Conservation (phyloP, 1,140 invertebrate genomes). For the Theocolax elegans region DNA sequence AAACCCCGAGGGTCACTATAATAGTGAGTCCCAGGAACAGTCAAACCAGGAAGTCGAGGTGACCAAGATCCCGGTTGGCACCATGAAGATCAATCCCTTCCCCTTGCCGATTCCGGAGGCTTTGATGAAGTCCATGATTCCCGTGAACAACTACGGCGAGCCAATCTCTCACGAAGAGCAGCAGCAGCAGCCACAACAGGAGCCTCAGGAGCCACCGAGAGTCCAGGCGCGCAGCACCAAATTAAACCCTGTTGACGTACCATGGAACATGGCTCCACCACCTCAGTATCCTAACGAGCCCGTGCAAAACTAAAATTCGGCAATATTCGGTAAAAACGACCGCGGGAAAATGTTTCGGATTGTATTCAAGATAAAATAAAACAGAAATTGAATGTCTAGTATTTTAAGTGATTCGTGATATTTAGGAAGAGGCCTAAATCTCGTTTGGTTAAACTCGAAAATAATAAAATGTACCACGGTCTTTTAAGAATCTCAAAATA, state of each 20-base stretch:
- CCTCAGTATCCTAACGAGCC: background rate
- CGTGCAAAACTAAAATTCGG: conserved; percentile 16
- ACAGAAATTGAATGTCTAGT: background rate
- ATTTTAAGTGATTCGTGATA: no score
- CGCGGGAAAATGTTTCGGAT: background rate
- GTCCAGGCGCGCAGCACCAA: conserved; percentile 29
- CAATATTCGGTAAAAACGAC: background rate
- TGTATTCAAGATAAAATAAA: background rate
- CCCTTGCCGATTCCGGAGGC: background rate
- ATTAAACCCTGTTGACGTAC: conserved; percentile 19
- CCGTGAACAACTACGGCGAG: conserved; percentile 7
- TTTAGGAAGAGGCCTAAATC: background rate
- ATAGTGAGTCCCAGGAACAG: conserved; percentile 12
- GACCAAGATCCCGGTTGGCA: conserved; percentile 9
- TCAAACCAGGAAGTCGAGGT: conserved; percentile 10
- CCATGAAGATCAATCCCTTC: background rate
- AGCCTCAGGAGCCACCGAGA: background rate
- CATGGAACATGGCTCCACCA: conserved; percentile 7
- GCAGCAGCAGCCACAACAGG: background rate
- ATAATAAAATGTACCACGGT: no score
- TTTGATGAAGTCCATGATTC: conserved; percentile 30
- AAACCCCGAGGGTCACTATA: background rate
- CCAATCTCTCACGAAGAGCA: background rate
- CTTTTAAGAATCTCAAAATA: no score
- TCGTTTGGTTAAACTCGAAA: no score